Base-by-base conservation (phyloP, 2,113 vertebrate species). In the Sinosuthora webbiana region DNA sequence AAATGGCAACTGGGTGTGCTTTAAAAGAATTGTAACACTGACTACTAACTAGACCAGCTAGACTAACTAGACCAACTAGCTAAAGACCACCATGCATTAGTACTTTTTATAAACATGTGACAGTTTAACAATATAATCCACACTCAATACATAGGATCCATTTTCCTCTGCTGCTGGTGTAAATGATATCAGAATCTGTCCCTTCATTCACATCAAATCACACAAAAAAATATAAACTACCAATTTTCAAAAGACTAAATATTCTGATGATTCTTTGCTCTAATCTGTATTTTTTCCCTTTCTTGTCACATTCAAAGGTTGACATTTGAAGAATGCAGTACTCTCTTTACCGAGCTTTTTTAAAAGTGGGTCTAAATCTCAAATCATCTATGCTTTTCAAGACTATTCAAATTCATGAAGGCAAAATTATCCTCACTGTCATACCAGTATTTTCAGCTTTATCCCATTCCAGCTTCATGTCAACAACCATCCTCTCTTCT, bases 361-460 rank as follows among this genome's bases (percentile, higher is more conserved):
- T 12, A 77, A 94, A 91, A 89, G 74, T 80, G 39, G 89, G 63
- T 95, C 95, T 91, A 95, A 96, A 83, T 83, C 94, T 96, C 75
- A 96, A 90, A 87, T 93, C 90, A 92, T 83, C 91, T 95, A 21
- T 65, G 84, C 93, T 90, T 93, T 96, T 97, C 87, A 95, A 91
- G 84, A 94, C 95, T 95, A 94, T 95, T 96, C 94, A 95, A 94
- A 97, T 87, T 95, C 82, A 91, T 83, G 87, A 95, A 91, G 85
- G 74, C 91, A 96, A 95, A 96, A 96, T 95, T 95, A 97, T 95
- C 92, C 63, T 97, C 70, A 80, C 94, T 97, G 95, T 96, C 94
- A 95, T 71, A 96, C 76, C 73, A 77, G 87, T 90, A 90, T 91
- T 96, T 96, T 94, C 93, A 95, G 63, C 93, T 93, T 95, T 75